Percentiles rank a stretch among this genome's conserved stretches.
These are phyloP conservation scores for Griposia aprilina DNA, from an alignment of 2,888 invertebrate genomes.

Conservation along the genomic window DNA sequence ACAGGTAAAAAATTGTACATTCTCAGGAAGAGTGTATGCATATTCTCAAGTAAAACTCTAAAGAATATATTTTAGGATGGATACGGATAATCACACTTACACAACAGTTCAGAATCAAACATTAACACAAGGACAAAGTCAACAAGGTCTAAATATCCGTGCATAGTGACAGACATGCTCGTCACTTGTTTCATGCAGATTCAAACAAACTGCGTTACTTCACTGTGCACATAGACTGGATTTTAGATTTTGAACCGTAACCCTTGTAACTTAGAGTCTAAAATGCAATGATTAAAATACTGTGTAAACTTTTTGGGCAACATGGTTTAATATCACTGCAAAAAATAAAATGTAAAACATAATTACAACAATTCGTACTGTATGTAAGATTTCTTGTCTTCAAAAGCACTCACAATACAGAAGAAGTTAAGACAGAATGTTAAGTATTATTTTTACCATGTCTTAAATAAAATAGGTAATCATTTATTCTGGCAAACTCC, in stretches of 20 bases:
- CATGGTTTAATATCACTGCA: no score
- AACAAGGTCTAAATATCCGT: constrained; percentile 43
- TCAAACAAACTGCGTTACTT: constrained; percentile 31
- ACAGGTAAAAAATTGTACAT: no score
- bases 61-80: no score
- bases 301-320: not conserved
- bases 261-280: not conserved
- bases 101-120: constrained; percentile 23
- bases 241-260: constrained; percentile 28
- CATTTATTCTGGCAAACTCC: no score
- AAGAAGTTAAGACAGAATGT: no score
- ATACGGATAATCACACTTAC: constrained; percentile 26
- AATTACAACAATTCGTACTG: no score
- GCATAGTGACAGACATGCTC: constrained; percentile 56
- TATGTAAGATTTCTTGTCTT: not conserved
- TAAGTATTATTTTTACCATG: no score
- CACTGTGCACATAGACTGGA: constrained; percentile 8
- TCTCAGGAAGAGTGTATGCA: no score
- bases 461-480: no score
- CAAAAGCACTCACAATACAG: not conserved
- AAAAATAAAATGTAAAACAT: no score
- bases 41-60: no score
- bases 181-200: constrained; percentile 44
- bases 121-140: no score
- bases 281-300: not conserved